phyloP scores from a whole-genome alignment of 2,888 invertebrate species.

The Epirrita christyi region DNA sequence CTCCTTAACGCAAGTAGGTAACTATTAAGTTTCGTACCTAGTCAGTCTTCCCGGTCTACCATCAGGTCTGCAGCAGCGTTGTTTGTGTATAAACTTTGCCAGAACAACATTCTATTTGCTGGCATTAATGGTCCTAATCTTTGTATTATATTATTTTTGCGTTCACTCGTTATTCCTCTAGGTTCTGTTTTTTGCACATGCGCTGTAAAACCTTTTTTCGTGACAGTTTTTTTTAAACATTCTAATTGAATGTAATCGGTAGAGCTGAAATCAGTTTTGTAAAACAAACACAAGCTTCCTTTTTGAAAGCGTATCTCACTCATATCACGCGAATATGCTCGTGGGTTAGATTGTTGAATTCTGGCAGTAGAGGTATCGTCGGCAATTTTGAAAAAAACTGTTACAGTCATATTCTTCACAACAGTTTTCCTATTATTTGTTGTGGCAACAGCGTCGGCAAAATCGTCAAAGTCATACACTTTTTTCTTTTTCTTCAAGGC shows the following conservation, averaged over 20 bases:
- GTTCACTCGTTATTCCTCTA: slow-evolving; percentile 12
- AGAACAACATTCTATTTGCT: slow-evolving; percentile 12
- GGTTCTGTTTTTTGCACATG: slow-evolving; percentile 14
- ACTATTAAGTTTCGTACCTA: background rate
- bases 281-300: slow-evolving; percentile 13
- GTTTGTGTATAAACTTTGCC: slow-evolving; percentile 9
- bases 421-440: slow-evolving; percentile 15
- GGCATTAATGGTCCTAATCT: slow-evolving; percentile 14
- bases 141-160: slow-evolving; percentile 13
- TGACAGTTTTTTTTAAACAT: slow-evolving; percentile 8
- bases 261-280: slow-evolving; percentile 10
- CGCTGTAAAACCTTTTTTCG: slow-evolving; percentile 9
- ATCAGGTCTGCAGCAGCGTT: slow-evolving; percentile 7
- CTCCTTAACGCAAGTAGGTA: background rate
- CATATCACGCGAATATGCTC: slow-evolving; percentile 9
- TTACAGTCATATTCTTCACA: slow-evolving; percentile 12
- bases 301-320: slow-evolving; percentile 6
- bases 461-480: slow-evolving; percentile 2
- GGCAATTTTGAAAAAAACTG: slow-evolving; percentile 5
- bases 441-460: slow-evolving; percentile 9
- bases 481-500: no score
- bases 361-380: slow-evolving; percentile 12
- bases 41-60: slow-evolving; percentile 16
- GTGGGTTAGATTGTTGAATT: slow-evolving; percentile 14
- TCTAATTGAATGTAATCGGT: slow-evolving; percentile 8